Conservation (phyloP, 2,888 invertebrate genomes). For the Parnassius orleans region DNA sequence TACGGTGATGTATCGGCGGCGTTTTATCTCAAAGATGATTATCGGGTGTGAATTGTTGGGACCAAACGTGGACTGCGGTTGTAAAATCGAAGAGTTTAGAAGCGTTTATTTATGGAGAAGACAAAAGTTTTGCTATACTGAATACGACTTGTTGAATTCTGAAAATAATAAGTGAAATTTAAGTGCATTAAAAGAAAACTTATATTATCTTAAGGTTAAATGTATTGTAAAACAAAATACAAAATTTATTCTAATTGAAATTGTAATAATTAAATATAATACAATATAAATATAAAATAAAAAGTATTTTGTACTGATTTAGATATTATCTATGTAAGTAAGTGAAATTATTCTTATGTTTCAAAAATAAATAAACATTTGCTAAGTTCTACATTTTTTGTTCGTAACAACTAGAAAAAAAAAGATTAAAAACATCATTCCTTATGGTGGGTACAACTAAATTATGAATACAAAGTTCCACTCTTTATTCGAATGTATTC, state of each 20-base stretch:
- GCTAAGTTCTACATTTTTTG: constrained; percentile 9
- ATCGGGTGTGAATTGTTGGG: constrained; percentile 74
- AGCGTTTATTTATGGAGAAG: constrained; percentile 37
- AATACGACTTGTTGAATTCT: too few species aligned
- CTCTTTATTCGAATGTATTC: constrained; percentile 66
- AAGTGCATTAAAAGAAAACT: too few species aligned
- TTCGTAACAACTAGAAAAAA: constrained; percentile 45
- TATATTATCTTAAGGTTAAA: too few species aligned
- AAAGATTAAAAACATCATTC: constrained; percentile 40
- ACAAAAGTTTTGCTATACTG: constrained; percentile 4
- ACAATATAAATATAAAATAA: too few species aligned
- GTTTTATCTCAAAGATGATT: constrained; percentile 69
- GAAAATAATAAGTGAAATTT: too few species aligned
- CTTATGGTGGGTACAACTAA: constrained; percentile 56
- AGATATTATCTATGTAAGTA: too few species aligned
- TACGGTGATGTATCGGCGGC: constrained; percentile 52
- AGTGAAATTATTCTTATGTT: too few species aligned
- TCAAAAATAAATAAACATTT: too few species aligned
- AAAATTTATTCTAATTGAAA: too few species aligned
- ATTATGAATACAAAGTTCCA: constrained; percentile 65
- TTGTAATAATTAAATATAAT: too few species aligned
- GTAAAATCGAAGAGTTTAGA: constrained; percentile 46
- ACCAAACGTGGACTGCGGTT: constrained; percentile 55
- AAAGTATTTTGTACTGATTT: too few species aligned
- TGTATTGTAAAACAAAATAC: too few species aligned